Evolutionary conservation across 1,140 invertebrate species (phyloP).

Genomic region (Akabosia matsudoensis): DNA sequence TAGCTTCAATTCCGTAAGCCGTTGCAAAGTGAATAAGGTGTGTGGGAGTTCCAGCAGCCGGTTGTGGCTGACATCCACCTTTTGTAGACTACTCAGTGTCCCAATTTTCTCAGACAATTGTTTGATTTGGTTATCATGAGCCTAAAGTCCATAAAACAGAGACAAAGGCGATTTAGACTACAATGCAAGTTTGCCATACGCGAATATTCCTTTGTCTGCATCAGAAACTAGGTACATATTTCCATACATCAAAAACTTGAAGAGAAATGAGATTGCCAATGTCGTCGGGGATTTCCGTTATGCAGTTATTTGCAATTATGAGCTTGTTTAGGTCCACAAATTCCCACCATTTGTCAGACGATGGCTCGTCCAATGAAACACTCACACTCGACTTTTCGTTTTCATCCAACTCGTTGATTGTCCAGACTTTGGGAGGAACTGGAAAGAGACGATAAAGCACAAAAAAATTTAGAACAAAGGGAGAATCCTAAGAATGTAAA

Average conservation of each 20-base stretch:
- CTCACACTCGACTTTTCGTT: conserved; percentile 54
- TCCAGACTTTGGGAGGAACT: conserved; percentile 58
- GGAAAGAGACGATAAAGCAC: neutral
- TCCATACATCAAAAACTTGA: conserved; percentile 56
- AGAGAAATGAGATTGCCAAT: conserved; percentile 53
- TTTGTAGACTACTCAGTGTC: conserved; percentile 33
- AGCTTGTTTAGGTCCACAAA: conserved; percentile 57
- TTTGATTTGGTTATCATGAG: conserved; percentile 45
- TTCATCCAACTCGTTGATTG: conserved; percentile 54
- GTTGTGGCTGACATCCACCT: conserved; percentile 55
- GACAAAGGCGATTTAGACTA: too few relatives aligned
- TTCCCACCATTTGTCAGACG: conserved; percentile 59
- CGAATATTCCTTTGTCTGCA: neutral
- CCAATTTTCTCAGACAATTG: conserved; percentile 39
- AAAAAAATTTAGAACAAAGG: neutral
- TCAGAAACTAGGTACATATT: neutral
- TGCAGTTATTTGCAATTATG: conserved; percentile 56
- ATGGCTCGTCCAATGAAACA: conserved; percentile 53
- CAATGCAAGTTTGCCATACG: neutral
- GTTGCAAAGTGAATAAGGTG: conserved; percentile 48
- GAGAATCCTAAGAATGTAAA: neutral
- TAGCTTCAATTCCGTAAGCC: conserved; percentile 51
- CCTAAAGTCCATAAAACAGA: too few relatives aligned
- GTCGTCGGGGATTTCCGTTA: conserved; percentile 53
- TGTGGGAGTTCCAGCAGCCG: conserved; percentile 51